These are phyloP conservation scores for Python bivittatus DNA, from an alignment of 2,113 vertebrate genomes.

Conservation along the genomic window DNA sequence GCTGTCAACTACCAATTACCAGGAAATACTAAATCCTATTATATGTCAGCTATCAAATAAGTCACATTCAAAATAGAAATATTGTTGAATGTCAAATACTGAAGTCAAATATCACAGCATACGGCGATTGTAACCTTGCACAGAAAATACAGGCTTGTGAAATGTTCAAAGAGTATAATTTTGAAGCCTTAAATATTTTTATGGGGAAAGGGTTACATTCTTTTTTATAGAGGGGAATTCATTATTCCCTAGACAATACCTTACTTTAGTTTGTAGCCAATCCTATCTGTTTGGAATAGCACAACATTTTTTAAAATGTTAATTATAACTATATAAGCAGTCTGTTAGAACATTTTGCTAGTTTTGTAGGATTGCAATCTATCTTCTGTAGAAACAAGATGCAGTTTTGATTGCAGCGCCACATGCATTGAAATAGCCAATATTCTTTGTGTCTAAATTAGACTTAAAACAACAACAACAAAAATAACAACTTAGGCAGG, in stretches of 20 bases:
- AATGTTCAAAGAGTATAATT: not conserved
- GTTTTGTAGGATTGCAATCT: not conserved
- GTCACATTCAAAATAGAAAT: slow-evolving; percentile 18
- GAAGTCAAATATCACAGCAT: not conserved
- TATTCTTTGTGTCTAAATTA: not conserved
- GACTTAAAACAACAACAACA: slow-evolving; percentile 14
- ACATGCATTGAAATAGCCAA: slow-evolving; percentile 47
- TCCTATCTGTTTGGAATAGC: not conserved
- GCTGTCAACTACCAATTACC: slow-evolving; percentile 12
- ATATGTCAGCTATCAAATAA: slow-evolving; percentile 16
- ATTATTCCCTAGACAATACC: not conserved
- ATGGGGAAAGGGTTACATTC: not conserved
- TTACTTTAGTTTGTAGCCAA: not conserved
- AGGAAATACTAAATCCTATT: slow-evolving; percentile 16
- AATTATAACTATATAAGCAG: slow-evolving; percentile 10
- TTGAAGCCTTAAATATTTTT: not conserved
- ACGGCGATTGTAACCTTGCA: not conserved
- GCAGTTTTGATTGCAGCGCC: slow-evolving; percentile 6
- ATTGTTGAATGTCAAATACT: slow-evolving; percentile 4
- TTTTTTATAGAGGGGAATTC: not conserved
- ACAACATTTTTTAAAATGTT: slow-evolving; percentile 21
- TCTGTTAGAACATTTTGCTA: slow-evolving; percentile 12
- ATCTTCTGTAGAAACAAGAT: slow-evolving; percentile 42
- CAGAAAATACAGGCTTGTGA: not conserved
- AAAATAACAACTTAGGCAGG: not conserved